Evolutionary conservation across 2,888 invertebrate species (phyloP).

Genomic region (Pyrgus malvae): DNA sequence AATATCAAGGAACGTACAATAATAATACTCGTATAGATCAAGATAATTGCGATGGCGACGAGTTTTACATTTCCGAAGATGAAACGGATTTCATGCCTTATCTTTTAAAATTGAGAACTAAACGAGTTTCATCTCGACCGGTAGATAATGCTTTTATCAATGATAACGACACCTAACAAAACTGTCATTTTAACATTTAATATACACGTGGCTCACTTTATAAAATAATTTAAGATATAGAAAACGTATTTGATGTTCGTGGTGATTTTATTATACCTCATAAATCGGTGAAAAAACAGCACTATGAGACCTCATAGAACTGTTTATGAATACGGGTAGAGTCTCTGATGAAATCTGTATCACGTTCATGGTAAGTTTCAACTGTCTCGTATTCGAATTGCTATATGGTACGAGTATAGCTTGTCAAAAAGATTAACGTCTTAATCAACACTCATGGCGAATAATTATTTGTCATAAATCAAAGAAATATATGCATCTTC

Average conservation of each 20-base stretch:
- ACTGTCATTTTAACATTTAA: not conserved
- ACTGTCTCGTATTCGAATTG: slow-evolving; percentile 1
- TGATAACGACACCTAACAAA: not conserved
- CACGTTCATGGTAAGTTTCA: not conserved
- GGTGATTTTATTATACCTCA: no score
- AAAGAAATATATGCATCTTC: slow-evolving; percentile 13
- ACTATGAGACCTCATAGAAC: no score
- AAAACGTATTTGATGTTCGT: no score
- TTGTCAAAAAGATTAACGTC: slow-evolving; percentile 11
- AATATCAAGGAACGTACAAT: slow-evolving; percentile 15
- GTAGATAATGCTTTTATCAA: not conserved
- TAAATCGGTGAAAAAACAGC: not conserved
- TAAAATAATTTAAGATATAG: no score
- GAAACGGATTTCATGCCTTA: slow-evolving; percentile 6
- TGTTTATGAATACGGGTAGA: no score
- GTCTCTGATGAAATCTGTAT: no score
- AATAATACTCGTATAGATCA: slow-evolving; percentile 1
- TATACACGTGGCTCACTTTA: not conserved
- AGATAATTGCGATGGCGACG: not conserved
- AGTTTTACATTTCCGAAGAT: not conserved
- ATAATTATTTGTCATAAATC: slow-evolving; percentile 18
- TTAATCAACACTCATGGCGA: slow-evolving; percentile 10
- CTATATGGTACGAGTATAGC: not conserved
- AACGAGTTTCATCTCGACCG: not conserved
- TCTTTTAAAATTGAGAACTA: not conserved